Conservation (phyloP, 2,113 vertebrate genomes). For the Eretmochelys imbricata region DNA sequence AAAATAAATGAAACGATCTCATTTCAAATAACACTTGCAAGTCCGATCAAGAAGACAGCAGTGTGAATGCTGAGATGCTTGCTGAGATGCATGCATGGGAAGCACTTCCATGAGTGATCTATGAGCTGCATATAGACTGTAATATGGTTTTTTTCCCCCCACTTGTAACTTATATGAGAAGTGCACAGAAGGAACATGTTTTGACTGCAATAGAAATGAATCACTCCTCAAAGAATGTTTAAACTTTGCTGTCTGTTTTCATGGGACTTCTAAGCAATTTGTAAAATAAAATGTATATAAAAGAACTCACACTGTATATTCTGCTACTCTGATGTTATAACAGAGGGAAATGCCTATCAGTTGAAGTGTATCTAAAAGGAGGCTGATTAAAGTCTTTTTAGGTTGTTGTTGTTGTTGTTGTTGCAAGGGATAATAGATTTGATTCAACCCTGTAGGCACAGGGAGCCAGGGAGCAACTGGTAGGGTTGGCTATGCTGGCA, state of each 20-base stretch:
- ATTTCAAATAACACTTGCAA: neutral
- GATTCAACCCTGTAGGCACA: neutral
- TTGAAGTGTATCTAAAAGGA: neutral
- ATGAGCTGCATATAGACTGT: accelerated
- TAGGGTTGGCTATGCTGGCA: neutral
- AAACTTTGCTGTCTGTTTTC: neutral
- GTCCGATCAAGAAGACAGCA: neutral
- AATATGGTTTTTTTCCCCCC: neutral
- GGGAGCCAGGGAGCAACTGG: neutral
- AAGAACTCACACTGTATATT: neutral
- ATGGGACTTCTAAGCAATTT: neutral
- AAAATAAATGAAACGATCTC: slow-evolving; percentile 18
- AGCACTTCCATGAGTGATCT: neutral
- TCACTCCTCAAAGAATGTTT: neutral
- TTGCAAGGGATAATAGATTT: neutral
- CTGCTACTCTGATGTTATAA: neutral
- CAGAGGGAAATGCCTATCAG: neutral
- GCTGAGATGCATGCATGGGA: neutral
- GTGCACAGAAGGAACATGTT: neutral
- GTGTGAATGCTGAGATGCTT: neutral
- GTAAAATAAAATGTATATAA: neutral
- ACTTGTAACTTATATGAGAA: neutral
- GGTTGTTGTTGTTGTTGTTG: neutral
- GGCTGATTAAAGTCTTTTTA: neutral
- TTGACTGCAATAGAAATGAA: neutral